Base-by-base conservation (phyloP, 1,140 invertebrate genomes). In the Conus ventricosus region DNA sequence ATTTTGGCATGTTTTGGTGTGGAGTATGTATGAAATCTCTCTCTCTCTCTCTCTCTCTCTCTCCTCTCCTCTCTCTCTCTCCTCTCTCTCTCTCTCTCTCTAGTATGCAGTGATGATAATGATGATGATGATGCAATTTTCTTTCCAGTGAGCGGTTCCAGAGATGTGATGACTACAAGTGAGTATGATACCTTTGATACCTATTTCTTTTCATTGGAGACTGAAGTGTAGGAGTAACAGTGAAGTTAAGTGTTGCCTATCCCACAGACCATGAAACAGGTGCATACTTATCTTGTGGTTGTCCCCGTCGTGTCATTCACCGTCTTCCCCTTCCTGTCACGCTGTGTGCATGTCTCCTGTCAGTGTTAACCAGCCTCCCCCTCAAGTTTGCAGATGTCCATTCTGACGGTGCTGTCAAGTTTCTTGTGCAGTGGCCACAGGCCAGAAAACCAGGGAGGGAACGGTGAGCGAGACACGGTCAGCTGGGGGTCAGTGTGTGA, bases 241-340 rank as follows among this genome's bases (percentile, higher is more conserved):
- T 60, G 57, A 60, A 11, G 57, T 60, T 60, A 60, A 60, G 57
- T 11, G 57, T 60, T 60, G 57, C 8, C 57, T 60, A 60, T 60
- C 15, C 8, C 15, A 11, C 57, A 60, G 15, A 60, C 6, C 20
- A 71, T 71, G 67, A 71, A 71, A 71, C 67, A 71, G 67, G 67
- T 71, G 67, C 67, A 71, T 71, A 71, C 67, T 6, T 71, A 71
- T 71, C 13, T 71, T n/a, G 67, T 71, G 67, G 67, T 84, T 84
- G 25, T 27, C 15, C 17, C 2, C 20, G 63, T 85, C 51, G 7
- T 63, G 25, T 75, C 51, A 5, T 17, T 85, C 13, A 20, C 67
- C 20, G 13, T 23, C 6, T 11, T 71, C 60, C 6, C 20, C 17
- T 11, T 71, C 23, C 23, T 71, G 11, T 23, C 67, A 1, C 11